phyloP scores from a whole-genome alignment of 2,888 invertebrate genomes.

The Allygus modestus region DNA sequence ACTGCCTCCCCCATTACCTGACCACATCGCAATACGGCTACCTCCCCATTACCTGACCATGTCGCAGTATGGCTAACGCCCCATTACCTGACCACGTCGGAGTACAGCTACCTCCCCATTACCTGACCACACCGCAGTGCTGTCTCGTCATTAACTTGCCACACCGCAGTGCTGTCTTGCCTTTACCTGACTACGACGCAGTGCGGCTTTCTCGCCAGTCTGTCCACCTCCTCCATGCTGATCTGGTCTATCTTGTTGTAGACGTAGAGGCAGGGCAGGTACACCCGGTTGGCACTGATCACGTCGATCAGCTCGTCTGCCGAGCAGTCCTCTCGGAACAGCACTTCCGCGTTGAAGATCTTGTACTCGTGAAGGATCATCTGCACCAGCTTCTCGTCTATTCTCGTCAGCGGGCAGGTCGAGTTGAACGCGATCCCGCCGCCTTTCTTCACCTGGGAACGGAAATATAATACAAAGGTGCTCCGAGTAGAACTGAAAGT shows the following conservation, averaged over 20 bases:
- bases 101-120: too few relatives aligned
- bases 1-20: too few relatives aligned
- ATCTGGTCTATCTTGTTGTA: slow-evolving; percentile 99
- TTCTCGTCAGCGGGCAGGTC: slow-evolving; percentile 93
- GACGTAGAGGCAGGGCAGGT: slow-evolving; percentile 98
- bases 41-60: too few relatives aligned
- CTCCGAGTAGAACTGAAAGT: too few relatives aligned
- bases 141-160: too few relatives aligned
- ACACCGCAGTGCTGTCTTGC: too few relatives aligned
- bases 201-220: slow-evolving; percentile 91
- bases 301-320: slow-evolving; percentile 99
- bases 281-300: slow-evolving; percentile 96
- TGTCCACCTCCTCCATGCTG: slow-evolving; percentile 98
- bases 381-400: slow-evolving; percentile 98
- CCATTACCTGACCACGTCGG: too few relatives aligned
- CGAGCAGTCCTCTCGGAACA: slow-evolving; percentile 97
- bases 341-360: slow-evolving; percentile 95
- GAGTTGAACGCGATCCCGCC: slow-evolving; percentile 98
- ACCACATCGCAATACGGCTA: too few relatives aligned
- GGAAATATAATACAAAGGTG: too few relatives aligned
- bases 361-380: slow-evolving; percentile 99
- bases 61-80: too few relatives aligned
- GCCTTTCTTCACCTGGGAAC: slow-evolving; percentile 90
- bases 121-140: too few relatives aligned
- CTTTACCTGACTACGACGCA: slow-evolving; percentile 94